phyloP scores from a whole-genome alignment of 2,888 invertebrate species.

The Yponomeuta malinellus region DNA sequence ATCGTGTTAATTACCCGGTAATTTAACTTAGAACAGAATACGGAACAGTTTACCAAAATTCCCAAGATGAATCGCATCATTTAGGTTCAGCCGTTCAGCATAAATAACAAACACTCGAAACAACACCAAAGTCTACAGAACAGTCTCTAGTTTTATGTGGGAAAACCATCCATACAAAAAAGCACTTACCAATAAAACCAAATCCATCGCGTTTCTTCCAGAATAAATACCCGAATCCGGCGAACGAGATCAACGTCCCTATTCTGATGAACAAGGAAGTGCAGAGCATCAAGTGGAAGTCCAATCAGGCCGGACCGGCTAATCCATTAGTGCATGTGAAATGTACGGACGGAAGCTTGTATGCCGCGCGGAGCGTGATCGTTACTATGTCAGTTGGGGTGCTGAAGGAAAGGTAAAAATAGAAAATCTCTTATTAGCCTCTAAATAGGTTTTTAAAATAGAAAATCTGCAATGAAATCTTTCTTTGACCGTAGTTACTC shows the following conservation, averaged over 20 bases:
- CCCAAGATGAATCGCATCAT: too few relatives aligned
- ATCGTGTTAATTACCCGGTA: too few relatives aligned
- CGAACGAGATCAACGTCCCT: slow-evolving; percentile 53
- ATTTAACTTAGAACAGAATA: too few relatives aligned
- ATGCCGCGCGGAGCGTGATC: slow-evolving; percentile 78
- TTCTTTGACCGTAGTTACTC: background rate
- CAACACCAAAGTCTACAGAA: too few relatives aligned
- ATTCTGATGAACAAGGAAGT: slow-evolving; percentile 74
- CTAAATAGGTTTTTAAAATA: too few relatives aligned
- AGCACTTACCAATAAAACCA: too few relatives aligned
- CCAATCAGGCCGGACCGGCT: slow-evolving; percentile 35
- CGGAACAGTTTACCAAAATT: too few relatives aligned
- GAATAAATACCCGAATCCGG: slow-evolving; percentile 67
- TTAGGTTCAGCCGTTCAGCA: too few relatives aligned
- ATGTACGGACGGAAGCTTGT: slow-evolving; percentile 74
- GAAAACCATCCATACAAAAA: too few relatives aligned
- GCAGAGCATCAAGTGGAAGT: slow-evolving; percentile 64
- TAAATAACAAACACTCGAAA: too few relatives aligned
- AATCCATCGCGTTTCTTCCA: slow-evolving; percentile 31
- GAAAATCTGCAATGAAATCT: background rate
- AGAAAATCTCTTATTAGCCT: background rate
- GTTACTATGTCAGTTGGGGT: slow-evolving; percentile 81
- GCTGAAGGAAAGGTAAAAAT: slow-evolving; percentile 66
- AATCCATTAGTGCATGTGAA: slow-evolving; percentile 65
- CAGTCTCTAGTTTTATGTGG: too few relatives aligned